phyloP scores from a whole-genome alignment of 2,113 vertebrate species.

The Rana temporaria region DNA sequence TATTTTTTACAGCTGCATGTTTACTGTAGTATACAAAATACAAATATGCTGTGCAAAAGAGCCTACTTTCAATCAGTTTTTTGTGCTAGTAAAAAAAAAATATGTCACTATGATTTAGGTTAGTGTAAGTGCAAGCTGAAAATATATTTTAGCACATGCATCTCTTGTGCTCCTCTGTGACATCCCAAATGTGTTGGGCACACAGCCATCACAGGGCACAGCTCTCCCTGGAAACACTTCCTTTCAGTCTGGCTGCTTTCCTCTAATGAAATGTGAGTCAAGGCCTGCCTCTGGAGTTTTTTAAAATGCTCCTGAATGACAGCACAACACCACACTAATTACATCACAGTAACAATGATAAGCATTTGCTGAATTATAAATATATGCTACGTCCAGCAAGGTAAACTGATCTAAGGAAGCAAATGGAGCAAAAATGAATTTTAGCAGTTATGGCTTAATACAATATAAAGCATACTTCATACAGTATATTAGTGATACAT shows the following conservation, averaged over 20 bases:
- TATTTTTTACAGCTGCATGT: background rate
- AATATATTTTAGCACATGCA: constrained; percentile 40
- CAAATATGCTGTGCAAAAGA: background rate
- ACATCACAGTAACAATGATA: constrained; percentile 48
- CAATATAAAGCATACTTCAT: background rate
- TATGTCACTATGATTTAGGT: constrained; percentile 24
- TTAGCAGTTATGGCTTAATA: background rate
- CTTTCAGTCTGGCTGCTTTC: constrained; percentile 50
- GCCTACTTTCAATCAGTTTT: background rate
- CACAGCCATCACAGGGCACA: constrained; percentile 51
- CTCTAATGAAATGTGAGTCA: constrained; percentile 51
- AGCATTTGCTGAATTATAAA: constrained; percentile 45
- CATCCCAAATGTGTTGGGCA: constrained; percentile 51
- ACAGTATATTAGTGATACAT: background rate
- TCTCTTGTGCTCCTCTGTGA: constrained; percentile 35
- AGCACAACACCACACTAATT: constrained; percentile 49
- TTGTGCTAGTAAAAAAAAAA: constrained; percentile 5
- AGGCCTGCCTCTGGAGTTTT: constrained; percentile 38
- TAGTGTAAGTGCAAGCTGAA: background rate
- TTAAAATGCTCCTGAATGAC: constrained; percentile 48
- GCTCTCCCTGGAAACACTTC: constrained; percentile 40
- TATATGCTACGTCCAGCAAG: constrained; percentile 3
- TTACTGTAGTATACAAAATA: background rate
- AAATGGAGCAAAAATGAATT: background rate
- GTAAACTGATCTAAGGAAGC: constrained; percentile 10